Evolutionary conservation across 2,888 invertebrate species (phyloP).

Genomic region (Diabrotica balteata): DNA sequence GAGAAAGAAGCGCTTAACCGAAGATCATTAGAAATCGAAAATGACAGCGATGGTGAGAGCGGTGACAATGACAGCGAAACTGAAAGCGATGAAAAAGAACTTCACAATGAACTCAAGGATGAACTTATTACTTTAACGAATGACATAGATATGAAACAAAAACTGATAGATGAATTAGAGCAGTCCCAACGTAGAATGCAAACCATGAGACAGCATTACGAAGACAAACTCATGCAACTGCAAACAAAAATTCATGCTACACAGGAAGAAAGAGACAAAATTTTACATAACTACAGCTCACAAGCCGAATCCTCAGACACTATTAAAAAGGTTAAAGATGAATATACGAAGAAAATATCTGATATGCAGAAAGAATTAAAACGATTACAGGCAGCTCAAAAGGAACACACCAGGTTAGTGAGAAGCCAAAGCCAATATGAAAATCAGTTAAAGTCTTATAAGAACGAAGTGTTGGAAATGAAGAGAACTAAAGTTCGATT

Average conservation of each 20-base stretch:
- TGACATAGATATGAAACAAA: slow-evolving; percentile 94
- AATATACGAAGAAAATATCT: slow-evolving; percentile 85
- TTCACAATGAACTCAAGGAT: slow-evolving; percentile 71
- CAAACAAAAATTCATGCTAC: slow-evolving; percentile 87
- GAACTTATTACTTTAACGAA: slow-evolving; percentile 89
- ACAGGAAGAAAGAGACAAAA: slow-evolving; percentile 89
- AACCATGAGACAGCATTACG: slow-evolving; percentile 88
- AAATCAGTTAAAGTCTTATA: slow-evolving; percentile 74
- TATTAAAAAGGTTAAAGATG: slow-evolving; percentile 81
- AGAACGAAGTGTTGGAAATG: slow-evolving; percentile 80
- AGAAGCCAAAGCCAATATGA: slow-evolving; percentile 81
- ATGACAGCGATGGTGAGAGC: slow-evolving; percentile 64
- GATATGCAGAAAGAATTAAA: slow-evolving; percentile 87
- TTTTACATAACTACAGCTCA: slow-evolving; percentile 66
- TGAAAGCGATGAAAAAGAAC: slow-evolving; percentile 65
- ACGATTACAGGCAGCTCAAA: slow-evolving; percentile 84
- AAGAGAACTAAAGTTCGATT: slow-evolving; percentile 85
- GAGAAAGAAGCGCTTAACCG: slow-evolving; percentile 62
- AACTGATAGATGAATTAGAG: slow-evolving; percentile 93
- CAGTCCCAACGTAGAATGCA: slow-evolving; percentile 85
- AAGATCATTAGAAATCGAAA: slow-evolving; percentile 63
- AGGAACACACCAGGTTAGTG: slow-evolving; percentile 86
- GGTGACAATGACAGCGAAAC: slow-evolving; percentile 66
- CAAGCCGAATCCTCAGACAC: slow-evolving; percentile 72
- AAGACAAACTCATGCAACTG: slow-evolving; percentile 85